Evolutionary conservation across 2,888 invertebrate species (phyloP).

Genomic region (Leucophenga montana): DNA sequence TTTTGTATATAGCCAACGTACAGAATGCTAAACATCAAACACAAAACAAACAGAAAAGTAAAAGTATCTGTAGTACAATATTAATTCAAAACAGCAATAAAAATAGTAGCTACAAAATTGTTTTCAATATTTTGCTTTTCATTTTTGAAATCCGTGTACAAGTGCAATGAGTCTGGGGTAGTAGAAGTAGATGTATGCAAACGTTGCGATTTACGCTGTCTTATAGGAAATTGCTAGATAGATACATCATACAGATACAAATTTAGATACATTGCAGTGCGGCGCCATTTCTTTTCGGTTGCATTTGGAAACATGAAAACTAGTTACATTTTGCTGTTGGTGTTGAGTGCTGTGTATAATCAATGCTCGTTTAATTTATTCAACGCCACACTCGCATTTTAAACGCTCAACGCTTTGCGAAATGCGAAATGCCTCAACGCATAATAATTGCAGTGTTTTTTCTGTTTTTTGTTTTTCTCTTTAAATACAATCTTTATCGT

Average conservation of each 20-base stretch:
- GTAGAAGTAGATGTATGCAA: no score
- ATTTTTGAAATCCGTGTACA: no score
- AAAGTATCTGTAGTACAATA: no score
- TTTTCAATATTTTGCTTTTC: no score
- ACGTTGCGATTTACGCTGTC: no score
- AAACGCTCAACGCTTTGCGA: background rate
- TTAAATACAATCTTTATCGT: background rate
- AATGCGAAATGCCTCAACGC: constrained; percentile 5
- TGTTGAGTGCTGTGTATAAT: constrained; percentile 4
- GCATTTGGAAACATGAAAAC: background rate
- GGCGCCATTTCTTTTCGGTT: background rate
- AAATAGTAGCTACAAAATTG: no score
- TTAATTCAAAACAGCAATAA: no score
- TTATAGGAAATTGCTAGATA: background rate
- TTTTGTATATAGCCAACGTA: background rate
- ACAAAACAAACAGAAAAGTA: no score
- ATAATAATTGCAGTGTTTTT: constrained; percentile 6
- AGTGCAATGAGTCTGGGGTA: no score
- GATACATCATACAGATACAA: background rate
- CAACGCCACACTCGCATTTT: constrained; percentile 4
- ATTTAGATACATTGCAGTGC: background rate
- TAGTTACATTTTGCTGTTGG: background rate
- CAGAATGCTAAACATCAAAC: background rate
- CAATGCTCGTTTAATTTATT: constrained; percentile 18
- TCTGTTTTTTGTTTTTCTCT: no score